Evolutionary conservation across 2,888 invertebrate species (phyloP), one percentile per base, ranked within the genome.

Genomic region (Morpho achilles): DNA sequence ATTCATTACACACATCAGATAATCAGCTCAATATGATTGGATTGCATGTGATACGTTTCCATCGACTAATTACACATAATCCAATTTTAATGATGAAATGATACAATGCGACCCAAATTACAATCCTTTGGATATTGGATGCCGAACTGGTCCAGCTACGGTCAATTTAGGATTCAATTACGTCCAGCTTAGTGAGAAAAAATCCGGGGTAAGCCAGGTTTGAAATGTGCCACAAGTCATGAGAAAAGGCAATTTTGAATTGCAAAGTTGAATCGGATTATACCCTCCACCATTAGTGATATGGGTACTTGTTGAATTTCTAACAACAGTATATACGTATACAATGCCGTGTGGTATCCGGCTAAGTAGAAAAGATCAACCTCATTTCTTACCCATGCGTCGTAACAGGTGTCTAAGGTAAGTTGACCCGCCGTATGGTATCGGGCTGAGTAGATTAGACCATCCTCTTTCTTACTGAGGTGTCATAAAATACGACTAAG

Each of bases 161-260:
- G 88, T 88, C 88, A 86, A 88, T 89, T 88, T 88, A 83, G 83
- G 80, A 87, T 88, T 86, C 88, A 89, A 89, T 89, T 89, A 88
- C 86, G 87, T 76, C 73, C 79, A 83, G 88, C 88, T 89, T 89
- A 88, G 87, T 82, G 77, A 79, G 81, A 84, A 89, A 88, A 88
- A 89, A 84, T 82, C 84, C 78, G 62, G 76, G 74, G 82, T 87
- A 88, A 88, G 84, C 86, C 84, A 64, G 69, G 73, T 73, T 74
- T 76, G 68, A 65, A 70, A 69, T 60, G 66, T 69, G 82, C 75
- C 60, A 10, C 69, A 69, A 74, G 64, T 60, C 23, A 71, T 6
- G 47, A 64, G 60, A 50, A n/a, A n/a, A 7, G 23, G 50, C 49
- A 44, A 39, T 42, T 58, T 32, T 54, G 10, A 8, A 4, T 32